Evolutionary conservation across 2,113 vertebrate genomes (phyloP).

Genomic region (Scalopus aquaticus): DNA sequence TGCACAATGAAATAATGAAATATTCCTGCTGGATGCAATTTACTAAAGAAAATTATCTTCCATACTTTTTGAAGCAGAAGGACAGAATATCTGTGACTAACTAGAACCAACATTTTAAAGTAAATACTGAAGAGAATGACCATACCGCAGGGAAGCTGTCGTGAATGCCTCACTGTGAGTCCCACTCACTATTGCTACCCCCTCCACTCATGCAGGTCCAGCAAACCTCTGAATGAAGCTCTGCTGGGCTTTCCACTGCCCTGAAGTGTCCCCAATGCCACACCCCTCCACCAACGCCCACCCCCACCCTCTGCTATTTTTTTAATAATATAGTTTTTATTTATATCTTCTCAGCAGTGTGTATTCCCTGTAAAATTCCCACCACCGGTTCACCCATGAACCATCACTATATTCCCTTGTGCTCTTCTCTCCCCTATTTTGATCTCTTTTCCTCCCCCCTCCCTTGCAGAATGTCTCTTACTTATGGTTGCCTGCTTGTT

Average conservation of each 20-base stretch:
- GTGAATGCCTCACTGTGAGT: neutral
- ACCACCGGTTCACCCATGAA: too few species aligned
- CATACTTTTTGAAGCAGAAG: constrained; percentile 14
- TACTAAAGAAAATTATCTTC: neutral
- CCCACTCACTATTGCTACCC: neutral
- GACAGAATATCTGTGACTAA: neutral
- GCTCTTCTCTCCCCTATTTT: too few species aligned
- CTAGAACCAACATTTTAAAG: constrained; percentile 7
- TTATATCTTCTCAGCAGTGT: too few species aligned
- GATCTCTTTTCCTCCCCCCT: too few species aligned
- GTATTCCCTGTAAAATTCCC: too few species aligned
- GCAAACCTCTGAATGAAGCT: neutral
- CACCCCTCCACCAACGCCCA: too few species aligned
- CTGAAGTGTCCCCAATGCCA: neutral
- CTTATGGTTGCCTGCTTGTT: too few species aligned
- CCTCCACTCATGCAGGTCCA: neutral
- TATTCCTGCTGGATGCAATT: constrained; percentile 3
- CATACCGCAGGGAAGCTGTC: neutral
- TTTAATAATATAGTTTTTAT: too few species aligned
- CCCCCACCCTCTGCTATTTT: neutral
- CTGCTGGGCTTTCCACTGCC: rapidly evolving
- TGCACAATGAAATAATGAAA: neutral
- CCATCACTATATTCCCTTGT: too few species aligned
- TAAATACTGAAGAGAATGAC: constrained; percentile 6
- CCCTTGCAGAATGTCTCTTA: too few species aligned